phyloP scores from a whole-genome alignment of 1,140 invertebrate genomes.

The Mya arenaria region DNA sequence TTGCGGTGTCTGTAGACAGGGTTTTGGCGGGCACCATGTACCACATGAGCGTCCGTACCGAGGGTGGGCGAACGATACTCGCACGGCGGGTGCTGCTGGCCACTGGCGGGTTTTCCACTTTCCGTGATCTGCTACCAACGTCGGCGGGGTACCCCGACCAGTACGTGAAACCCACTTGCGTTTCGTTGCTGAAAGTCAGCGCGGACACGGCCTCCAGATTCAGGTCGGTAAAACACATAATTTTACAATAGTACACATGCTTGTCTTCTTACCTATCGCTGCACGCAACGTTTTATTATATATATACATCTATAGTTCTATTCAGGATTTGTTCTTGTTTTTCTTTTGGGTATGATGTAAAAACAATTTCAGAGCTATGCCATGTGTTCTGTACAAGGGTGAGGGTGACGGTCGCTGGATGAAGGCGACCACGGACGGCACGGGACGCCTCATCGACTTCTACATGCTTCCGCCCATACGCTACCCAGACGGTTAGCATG shows the following conservation, averaged over 20 bases:
- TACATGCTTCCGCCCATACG: slow-evolving; percentile 26
- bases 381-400: slow-evolving; percentile 11
- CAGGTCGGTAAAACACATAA: slow-evolving; percentile 36
- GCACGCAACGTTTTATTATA: no score
- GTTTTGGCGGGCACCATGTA: slow-evolving; percentile 12
- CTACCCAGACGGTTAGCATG: slow-evolving; percentile 19
- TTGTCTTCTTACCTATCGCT: no score
- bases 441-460: neutral
- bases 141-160: neutral
- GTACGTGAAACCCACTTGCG: slow-evolving; percentile 29
- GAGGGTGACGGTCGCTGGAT: neutral
- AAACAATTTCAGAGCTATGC: slow-evolving; percentile 31
- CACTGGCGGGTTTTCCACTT: slow-evolving; percentile 65
- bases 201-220: slow-evolving; percentile 30
- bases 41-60: slow-evolving; percentile 55
- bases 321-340: no score
- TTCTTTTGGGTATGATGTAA: no score
- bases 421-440: neutral
- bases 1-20: slow-evolving; percentile 15
- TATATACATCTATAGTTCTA: no score
- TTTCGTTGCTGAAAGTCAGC: slow-evolving; percentile 57
- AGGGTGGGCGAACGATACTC: slow-evolving; percentile 33
- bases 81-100: slow-evolving; percentile 56
- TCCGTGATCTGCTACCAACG: slow-evolving; percentile 54
- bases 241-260: no score